These are phyloP conservation scores for Gallinago stenura DNA, from an alignment of 2,797 vertebrate genomes.

Conservation along the genomic window DNA sequence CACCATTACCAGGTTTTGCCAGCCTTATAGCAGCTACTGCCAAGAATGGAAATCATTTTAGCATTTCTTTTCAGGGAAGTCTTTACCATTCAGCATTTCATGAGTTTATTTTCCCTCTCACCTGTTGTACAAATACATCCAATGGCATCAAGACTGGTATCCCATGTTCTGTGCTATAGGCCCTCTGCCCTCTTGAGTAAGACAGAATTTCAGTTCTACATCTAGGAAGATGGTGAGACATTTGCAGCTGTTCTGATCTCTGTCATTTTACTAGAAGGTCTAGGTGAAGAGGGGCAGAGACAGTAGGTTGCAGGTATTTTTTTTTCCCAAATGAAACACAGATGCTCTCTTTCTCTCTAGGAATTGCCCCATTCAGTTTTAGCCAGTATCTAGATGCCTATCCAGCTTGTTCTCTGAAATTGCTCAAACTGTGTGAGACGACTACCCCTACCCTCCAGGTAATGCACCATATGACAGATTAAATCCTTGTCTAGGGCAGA, in stretches of 20 bases:
- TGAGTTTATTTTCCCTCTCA: background rate
- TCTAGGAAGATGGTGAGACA: background rate
- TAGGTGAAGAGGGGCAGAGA: background rate
- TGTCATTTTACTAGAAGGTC: background rate
- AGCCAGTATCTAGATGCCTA: background rate
- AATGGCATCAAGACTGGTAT: background rate
- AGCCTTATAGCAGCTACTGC: background rate
- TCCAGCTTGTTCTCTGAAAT: background rate
- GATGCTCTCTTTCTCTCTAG: background rate
- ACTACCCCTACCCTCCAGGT: background rate
- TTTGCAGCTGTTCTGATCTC: background rate
- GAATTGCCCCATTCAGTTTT: background rate
- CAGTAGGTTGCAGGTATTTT: background rate
- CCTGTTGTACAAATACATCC: background rate
- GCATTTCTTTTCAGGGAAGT: background rate
- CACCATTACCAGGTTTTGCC: background rate
- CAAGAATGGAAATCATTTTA: background rate
- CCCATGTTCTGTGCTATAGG: background rate
- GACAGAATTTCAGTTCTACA: background rate
- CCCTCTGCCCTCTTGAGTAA: background rate
- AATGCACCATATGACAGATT: background rate
- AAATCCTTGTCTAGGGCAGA: background rate
- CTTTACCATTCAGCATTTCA: background rate
- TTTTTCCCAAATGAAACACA: background rate
- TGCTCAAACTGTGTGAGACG: rapidly evolving